phyloP scores from a whole-genome alignment of 2,797 vertebrate species.

The Sebastes variabilis region DNA sequence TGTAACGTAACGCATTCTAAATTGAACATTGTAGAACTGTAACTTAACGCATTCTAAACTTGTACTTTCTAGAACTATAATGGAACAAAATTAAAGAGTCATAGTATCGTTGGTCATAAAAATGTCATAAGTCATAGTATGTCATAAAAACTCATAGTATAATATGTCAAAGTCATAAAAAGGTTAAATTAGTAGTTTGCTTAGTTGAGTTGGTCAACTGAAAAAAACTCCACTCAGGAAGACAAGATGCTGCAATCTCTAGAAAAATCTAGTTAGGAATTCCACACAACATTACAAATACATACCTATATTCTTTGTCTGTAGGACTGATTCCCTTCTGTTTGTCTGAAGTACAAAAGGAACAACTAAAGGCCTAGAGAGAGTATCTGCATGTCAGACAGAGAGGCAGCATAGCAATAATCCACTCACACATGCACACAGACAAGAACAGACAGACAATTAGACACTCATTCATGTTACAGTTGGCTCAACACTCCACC shows the following conservation, averaged over 20 bases:
- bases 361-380: background rate
- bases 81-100: too few species aligned
- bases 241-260: background rate
- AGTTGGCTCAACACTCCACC: constrained; percentile 80
- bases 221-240: background rate
- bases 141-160: too few species aligned
- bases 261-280: background rate
- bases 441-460: constrained; percentile 56
- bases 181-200: background rate
- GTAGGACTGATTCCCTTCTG: background rate
- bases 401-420: constrained; percentile 15
- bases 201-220: background rate
- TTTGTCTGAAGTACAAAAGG: background rate
- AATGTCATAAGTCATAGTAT: too few species aligned
- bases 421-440: constrained; percentile 26
- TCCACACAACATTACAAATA: background rate
- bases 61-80: too few species aligned
- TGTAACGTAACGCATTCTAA: too few species aligned
- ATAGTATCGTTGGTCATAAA: too few species aligned
- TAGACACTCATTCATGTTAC: constrained; percentile 70
- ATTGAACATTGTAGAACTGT: too few species aligned
- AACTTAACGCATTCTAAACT: too few species aligned
- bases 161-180: too few species aligned
- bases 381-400: background rate
- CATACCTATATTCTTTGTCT: background rate